phyloP scores from a whole-genome alignment of 2,113 vertebrate genomes.

The Syrmaticus mikado region DNA sequence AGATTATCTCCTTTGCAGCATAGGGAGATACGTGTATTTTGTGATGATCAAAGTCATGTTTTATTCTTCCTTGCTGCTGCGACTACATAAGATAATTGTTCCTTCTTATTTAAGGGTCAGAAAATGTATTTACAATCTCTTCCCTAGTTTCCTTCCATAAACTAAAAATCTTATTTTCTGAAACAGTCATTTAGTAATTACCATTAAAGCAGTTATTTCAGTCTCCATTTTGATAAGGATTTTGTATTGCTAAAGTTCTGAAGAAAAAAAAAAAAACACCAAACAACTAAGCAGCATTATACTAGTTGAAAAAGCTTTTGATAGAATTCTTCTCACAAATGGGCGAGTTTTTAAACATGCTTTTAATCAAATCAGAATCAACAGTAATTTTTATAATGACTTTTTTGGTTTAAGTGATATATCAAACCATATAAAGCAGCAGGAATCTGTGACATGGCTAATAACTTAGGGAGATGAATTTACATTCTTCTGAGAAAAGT shows the following conservation, averaged over 20 bases:
- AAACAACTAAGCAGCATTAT: not conserved
- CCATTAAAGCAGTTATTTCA: not conserved
- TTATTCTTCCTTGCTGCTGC: not conserved
- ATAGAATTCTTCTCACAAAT: not conserved
- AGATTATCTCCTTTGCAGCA: not conserved
- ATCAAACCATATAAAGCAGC: conserved; percentile 2
- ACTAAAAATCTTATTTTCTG: not conserved
- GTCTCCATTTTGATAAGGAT: not conserved
- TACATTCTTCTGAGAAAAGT: not conserved
- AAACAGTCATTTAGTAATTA: not conserved
- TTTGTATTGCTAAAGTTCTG: not conserved
- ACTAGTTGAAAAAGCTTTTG: not conserved
- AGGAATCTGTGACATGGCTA: conserved; percentile 5
- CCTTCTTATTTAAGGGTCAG: not conserved
- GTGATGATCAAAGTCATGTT: not conserved
- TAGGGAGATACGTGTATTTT: not conserved
- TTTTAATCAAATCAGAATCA: conserved; percentile 28
- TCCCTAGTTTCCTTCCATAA: not conserved
- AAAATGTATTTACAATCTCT: not conserved
- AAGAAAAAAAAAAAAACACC: not conserved
- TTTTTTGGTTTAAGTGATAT: conserved; percentile 17
- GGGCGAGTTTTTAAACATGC: not conserved
- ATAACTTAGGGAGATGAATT: conserved; percentile 16
- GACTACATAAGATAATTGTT: not conserved
- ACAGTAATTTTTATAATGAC: not conserved